A percentile compares a stretch with the other conserved stretches of the same genome.
Evolutionary conservation across 2,113 vertebrate genomes (phyloP).

Genomic region (Triplophysa siluroides): DNA sequence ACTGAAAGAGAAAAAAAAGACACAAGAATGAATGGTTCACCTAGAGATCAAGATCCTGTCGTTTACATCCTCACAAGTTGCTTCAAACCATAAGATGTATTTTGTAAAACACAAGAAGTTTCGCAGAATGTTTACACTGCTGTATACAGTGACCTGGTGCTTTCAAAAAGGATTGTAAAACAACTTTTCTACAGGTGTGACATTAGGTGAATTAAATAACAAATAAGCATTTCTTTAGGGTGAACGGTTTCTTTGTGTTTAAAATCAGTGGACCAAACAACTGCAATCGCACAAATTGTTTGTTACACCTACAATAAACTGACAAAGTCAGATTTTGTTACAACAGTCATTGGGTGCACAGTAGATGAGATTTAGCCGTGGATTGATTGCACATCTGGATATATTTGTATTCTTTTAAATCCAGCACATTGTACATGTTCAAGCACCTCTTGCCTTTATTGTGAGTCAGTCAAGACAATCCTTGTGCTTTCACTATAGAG

Average conservation of each 20-base stretch:
- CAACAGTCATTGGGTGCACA: neutral
- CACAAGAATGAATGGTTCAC: neutral
- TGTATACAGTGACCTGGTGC: too few relatives aligned
- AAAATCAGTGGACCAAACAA: conserved; percentile 1
- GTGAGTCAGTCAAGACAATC: conserved; percentile 48
- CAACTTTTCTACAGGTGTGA: too few relatives aligned
- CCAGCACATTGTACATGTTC: neutral
- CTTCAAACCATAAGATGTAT: too few relatives aligned
- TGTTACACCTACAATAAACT: neutral
- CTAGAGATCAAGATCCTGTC: too few relatives aligned
- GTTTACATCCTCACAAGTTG: too few relatives aligned
- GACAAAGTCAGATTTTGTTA: neutral
- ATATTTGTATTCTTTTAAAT: neutral
- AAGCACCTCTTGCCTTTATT: conserved; percentile 27
- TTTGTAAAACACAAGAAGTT: too few relatives aligned
- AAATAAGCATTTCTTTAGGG: neutral
- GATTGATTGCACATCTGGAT: neutral
- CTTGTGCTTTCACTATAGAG: conserved; percentile 17
- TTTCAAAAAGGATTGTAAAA: too few relatives aligned
- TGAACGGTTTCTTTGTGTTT: neutral
- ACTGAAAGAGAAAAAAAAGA: conserved; percentile 37
- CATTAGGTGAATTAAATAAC: too few relatives aligned
- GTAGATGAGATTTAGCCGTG: neutral
- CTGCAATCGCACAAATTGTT: neutral
- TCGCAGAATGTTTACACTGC: too few relatives aligned